phyloP scores from a whole-genome alignment of 1,140 invertebrate genomes.

The Brachionus asplanchnoidis region DNA sequence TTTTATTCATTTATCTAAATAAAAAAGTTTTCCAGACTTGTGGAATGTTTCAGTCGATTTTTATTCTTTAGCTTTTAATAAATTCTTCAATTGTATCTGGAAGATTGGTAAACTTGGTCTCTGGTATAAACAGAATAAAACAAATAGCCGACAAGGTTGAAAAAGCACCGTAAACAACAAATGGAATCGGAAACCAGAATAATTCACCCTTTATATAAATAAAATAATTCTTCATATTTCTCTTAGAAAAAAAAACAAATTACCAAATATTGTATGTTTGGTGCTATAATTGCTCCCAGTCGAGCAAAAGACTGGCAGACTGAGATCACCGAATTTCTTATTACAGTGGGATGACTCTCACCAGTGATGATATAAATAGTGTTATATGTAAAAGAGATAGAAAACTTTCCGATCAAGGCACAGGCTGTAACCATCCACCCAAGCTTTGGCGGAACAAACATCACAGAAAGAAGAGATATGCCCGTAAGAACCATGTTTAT shows the following conservation, averaged over 20 bases:
- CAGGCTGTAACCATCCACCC: background rate
- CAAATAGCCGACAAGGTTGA: slow-evolving; percentile 43
- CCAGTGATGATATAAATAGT: slow-evolving; percentile 28
- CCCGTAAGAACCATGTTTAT: slow-evolving; percentile 7
- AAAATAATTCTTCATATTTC: background rate
- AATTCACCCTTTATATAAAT: background rate
- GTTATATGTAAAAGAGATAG: slow-evolving; percentile 16
- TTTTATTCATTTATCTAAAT: no score
- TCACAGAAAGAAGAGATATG: background rate
- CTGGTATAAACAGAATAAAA: slow-evolving; percentile 44
- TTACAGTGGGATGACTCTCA: slow-evolving; percentile 32
- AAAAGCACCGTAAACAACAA: slow-evolving; percentile 45
- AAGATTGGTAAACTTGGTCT: slow-evolving; percentile 46
- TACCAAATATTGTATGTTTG: background rate
- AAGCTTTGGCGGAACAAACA: background rate
- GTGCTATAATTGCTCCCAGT: slow-evolving; percentile 3
- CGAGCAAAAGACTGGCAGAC: background rate
- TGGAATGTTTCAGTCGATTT: no score
- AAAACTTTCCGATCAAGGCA: slow-evolving; percentile 33
- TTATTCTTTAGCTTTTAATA: slow-evolving; percentile 29
- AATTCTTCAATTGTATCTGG: slow-evolving; percentile 46
- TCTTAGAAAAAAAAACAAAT: background rate
- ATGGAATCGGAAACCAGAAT: slow-evolving; percentile 38
- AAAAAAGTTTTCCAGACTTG: no score
- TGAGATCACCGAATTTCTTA: slow-evolving; percentile 17